Conservation (phyloP, 1,140 invertebrate species). For the Megalopta genalis region DNA sequence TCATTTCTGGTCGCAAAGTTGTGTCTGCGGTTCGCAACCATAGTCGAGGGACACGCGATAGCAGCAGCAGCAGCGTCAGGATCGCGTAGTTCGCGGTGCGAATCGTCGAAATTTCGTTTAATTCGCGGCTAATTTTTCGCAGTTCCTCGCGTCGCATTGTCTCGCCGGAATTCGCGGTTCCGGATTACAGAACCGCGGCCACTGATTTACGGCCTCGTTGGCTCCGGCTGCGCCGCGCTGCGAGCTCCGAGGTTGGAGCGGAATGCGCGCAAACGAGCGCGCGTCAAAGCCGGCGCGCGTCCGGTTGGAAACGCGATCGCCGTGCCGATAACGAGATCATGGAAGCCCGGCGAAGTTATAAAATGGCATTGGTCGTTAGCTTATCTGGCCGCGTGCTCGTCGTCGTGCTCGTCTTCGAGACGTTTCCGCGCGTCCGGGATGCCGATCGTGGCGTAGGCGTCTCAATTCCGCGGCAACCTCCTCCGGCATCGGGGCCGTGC, state of each 20-base stretch:
- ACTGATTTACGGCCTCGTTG: neutral
- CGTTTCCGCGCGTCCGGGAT: neutral
- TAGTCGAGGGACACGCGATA: too few species aligned
- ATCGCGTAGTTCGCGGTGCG: neutral
- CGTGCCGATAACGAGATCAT: constrained; percentile 16
- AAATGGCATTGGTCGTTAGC: constrained; percentile 5
- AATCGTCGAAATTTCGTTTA: neutral
- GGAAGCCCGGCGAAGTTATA: constrained; percentile 16
- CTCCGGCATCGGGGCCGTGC: too few species aligned
- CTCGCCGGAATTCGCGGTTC: neutral
- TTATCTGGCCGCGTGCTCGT: neutral
- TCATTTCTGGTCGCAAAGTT: too few species aligned
- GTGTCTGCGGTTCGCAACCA: too few species aligned
- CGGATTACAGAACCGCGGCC: neutral
- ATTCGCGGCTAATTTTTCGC: neutral
- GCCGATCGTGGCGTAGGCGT: neutral
- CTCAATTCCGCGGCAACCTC: neutral
- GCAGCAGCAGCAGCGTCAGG: too few species aligned
- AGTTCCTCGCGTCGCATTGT: too few species aligned
- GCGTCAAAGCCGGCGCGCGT: neutral
- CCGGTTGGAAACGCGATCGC: neutral
- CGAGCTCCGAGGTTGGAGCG: neutral
- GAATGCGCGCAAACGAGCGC: neutral
- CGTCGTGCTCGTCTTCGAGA: neutral
- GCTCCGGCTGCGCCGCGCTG: too few species aligned